Evolutionary conservation across 2,888 invertebrate genomes (phyloP), one percentile per base, ranked within the genome.

Genomic region (Diloba caeruleocephala): DNA sequence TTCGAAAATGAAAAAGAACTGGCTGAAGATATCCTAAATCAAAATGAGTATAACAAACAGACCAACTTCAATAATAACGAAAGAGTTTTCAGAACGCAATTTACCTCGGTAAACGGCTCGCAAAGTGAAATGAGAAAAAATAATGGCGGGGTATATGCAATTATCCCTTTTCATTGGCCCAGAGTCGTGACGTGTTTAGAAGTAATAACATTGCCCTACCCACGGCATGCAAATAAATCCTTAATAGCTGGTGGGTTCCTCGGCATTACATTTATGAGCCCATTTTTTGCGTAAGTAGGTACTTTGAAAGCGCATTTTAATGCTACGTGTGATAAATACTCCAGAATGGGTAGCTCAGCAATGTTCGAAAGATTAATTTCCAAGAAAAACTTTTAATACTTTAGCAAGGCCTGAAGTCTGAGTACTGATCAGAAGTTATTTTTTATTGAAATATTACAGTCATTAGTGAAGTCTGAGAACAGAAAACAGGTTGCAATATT

Each of bases 121-220:
- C 74, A 73, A 81, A 79, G 78, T 77, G 77, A 82, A 85, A 86
- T 79, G 82, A 81, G 81, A 84, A 86, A 86, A 83, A 84, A 81
- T 81, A 82, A 84, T 79, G 81, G 78, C 64, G 61, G 68, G 69
- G 81, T 81, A 78, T 84, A 85, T 81, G 79, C 81, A 87, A 87
- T 88, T 87, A 88, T 88, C 86, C 88, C 85, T 85, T 86, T 87
- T 84, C 83, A 84, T 84, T 80, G 78, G 76, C 48, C 64, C 57
- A 39, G 41, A 64, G 49, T 55, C 54, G 58, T 56, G 50, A 62
- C 49, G 64, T 72, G 71, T 69, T 71, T 66, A 59, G 58, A 44
- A 46, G 59, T 61, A 69, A 71, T 70, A 73, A 52, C 49, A 42
- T n/a, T 17, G 25, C 36, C 59, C 32, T 29, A 42, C 46, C 59